Conservation (phyloP, 2,797 vertebrate genomes). For the Selene dorsalis region DNA sequence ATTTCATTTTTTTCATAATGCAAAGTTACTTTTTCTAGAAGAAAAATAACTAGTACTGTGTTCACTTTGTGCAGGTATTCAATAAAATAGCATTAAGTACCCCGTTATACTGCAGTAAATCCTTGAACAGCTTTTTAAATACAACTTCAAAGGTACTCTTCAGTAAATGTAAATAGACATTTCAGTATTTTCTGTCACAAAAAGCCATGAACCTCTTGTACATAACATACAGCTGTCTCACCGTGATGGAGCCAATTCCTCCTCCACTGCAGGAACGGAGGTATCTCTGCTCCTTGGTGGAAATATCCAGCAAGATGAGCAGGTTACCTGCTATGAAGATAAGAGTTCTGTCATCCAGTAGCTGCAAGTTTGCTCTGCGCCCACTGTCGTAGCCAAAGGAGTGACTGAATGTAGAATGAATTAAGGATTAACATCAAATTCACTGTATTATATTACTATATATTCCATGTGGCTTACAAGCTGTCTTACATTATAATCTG, state of each 20-base stretch:
- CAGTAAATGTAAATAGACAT: neutral
- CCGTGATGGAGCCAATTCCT: constrained; percentile 90
- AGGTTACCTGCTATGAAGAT: constrained; percentile 92
- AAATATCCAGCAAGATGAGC: constrained; percentile 86
- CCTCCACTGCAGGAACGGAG: constrained; percentile 87
- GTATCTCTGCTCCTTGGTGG: constrained; percentile 84
- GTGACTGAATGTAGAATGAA: constrained; percentile 80
- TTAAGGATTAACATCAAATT: constrained; percentile 50
- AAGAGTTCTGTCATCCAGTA: constrained; percentile 86
- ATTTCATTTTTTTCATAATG: too few species aligned
- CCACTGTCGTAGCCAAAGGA: constrained; percentile 94
- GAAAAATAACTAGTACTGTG: too few species aligned
- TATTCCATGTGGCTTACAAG: neutral
- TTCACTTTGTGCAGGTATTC: too few species aligned
- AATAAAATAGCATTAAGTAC: neutral
- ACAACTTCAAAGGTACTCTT: neutral
- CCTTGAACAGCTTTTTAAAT: neutral
- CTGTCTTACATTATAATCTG: neutral
- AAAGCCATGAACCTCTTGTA: neutral
- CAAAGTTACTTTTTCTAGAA: too few species aligned
- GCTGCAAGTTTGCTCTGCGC: constrained; percentile 88
- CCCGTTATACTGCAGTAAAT: neutral
- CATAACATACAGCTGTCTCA: constrained; percentile 64
- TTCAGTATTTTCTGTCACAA: neutral
- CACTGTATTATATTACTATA: neutral